Conservation (phyloP, 2,797 vertebrate genomes). For the Lagodon rhomboides region DNA sequence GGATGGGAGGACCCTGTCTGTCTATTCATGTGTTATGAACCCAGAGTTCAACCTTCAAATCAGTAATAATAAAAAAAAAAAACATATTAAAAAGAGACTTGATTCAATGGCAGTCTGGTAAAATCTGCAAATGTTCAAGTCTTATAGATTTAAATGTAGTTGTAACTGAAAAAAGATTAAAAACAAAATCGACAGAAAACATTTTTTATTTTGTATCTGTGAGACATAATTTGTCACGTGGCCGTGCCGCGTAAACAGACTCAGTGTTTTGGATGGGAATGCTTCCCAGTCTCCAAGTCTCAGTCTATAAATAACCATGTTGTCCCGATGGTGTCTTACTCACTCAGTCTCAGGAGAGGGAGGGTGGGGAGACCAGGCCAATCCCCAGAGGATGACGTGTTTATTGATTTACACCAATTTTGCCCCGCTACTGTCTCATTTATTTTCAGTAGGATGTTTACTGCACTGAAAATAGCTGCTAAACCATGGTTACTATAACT, state of each 20-base stretch:
- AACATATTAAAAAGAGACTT: background rate
- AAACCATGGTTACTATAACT: background rate
- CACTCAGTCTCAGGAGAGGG: conserved; percentile 29
- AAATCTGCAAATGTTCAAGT: background rate
- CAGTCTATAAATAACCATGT: conserved; percentile 70
- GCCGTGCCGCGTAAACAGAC: conserved; percentile 45
- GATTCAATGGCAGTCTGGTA: background rate
- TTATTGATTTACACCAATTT: conserved; percentile 26
- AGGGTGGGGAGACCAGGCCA: conserved; percentile 1
- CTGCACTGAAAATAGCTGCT: background rate
- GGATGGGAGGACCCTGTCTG: background rate
- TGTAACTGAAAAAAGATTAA: background rate
- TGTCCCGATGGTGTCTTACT: conserved; percentile 51
- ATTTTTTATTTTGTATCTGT: background rate
- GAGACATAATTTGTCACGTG: background rate
- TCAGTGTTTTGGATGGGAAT: conserved; percentile 45
- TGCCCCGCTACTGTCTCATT: background rate
- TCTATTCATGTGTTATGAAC: background rate
- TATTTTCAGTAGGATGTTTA: background rate
- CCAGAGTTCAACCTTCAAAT: background rate
- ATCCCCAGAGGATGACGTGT: conserved; percentile 1
- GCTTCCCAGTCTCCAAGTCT: conserved; percentile 50
- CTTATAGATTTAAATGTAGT: background rate
- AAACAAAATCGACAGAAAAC: background rate
- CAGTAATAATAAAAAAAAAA: background rate